Percentiles rank a stretch among this genome's conserved stretches.
phyloP scores from a whole-genome alignment of 2,888 invertebrate genomes.

The Acholoe squamosa region DNA sequence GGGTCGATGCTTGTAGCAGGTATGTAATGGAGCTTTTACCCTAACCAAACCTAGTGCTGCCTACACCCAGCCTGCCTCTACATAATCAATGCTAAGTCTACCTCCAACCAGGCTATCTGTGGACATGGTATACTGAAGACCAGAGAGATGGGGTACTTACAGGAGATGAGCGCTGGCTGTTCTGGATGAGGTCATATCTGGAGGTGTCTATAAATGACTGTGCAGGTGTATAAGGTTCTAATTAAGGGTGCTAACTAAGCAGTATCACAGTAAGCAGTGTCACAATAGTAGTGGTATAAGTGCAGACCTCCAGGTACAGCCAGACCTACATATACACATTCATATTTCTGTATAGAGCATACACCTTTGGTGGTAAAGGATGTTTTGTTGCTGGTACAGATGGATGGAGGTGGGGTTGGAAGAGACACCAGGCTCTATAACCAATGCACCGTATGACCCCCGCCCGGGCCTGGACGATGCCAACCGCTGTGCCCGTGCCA shows the following conservation, averaged over 20 bases:
- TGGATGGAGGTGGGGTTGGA: neutral
- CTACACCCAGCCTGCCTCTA: neutral
- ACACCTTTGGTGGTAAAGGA: neutral
- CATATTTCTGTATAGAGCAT: neutral
- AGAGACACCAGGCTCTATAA: neutral
- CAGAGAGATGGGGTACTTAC: conserved; percentile 22
- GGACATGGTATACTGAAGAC: neutral
- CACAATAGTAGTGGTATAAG: too few species aligned
- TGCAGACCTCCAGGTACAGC: too few species aligned
- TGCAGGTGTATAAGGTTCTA: neutral
- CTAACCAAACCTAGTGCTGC: neutral
- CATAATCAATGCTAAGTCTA: neutral
- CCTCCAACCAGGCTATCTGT: neutral
- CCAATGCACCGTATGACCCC: conserved; percentile 25
- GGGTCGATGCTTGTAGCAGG: neutral
- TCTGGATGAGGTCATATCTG: neutral
- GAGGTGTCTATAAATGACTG: neutral
- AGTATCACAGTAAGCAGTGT: neutral
- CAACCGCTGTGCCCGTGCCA: conserved; percentile 38
- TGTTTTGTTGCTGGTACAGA: neutral
- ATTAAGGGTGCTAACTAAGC: neutral
- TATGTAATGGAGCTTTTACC: neutral
- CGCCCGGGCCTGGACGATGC: neutral
- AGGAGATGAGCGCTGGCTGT: conserved; percentile 18
- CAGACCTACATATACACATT: neutral